Conservation (phyloP, 1,140 invertebrate species). For the Eciton burchellii region DNA sequence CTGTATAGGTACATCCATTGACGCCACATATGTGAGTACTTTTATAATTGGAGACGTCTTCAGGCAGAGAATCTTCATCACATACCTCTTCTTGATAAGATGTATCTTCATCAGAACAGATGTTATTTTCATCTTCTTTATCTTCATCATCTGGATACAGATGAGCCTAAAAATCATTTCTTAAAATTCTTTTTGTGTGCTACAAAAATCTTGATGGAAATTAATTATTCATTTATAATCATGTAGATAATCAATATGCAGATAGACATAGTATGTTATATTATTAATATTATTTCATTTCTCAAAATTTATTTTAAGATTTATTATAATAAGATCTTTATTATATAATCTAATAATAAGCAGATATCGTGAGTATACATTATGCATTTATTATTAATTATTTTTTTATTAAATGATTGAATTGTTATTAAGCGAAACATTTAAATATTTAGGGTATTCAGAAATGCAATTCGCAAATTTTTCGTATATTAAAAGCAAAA, state of each 20-base stretch:
- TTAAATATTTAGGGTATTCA: constrained; percentile 64
- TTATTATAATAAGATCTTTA: constrained; percentile 17
- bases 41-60: constrained; percentile 88
- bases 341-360: constrained; percentile 11
- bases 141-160: constrained; percentile 74
- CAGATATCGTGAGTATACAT: constrained; percentile 27
- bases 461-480: constrained; percentile 56
- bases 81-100: constrained; percentile 90
- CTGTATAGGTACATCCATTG: constrained; percentile 93
- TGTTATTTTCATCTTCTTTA: constrained; percentile 70
- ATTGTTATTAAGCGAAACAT: constrained; percentile 7
- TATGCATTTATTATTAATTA: constrained; percentile 5
- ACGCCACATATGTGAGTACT: constrained; percentile 91
- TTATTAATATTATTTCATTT: background rate
- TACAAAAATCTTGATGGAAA: background rate
- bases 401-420: constrained; percentile 22
- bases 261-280: background rate
- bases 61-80: constrained; percentile 89
- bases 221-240: background rate
- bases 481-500: constrained; percentile 9
- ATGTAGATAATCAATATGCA: background rate
- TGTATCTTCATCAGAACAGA: constrained; percentile 68
- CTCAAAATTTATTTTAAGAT: background rate
- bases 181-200: constrained; percentile 55
- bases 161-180: constrained; percentile 77